phyloP scores from a whole-genome alignment of 2,797 vertebrate genomes.

The Poecilia gillii region DNA sequence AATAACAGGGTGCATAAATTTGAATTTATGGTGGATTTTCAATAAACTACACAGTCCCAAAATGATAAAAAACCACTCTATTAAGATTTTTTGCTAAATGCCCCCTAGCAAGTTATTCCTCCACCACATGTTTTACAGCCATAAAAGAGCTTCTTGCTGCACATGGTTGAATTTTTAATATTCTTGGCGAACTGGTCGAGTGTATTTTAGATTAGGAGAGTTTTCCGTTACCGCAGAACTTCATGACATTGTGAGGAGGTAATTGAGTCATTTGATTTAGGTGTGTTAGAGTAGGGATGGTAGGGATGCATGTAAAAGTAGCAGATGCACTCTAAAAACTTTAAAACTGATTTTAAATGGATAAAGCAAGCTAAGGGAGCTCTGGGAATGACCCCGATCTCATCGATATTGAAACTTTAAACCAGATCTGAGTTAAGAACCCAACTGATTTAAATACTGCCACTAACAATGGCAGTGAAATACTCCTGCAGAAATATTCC shows the following conservation, averaged over 20 bases:
- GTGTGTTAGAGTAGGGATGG: neutral
- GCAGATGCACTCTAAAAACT: neutral
- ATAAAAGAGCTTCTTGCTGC: neutral
- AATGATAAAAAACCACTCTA: neutral
- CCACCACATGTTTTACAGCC: neutral
- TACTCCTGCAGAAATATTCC: neutral
- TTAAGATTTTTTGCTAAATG: neutral
- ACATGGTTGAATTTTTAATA: neutral
- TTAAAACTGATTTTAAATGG: neutral
- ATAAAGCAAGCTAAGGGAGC: neutral
- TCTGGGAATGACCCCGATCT: neutral
- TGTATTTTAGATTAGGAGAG: neutral
- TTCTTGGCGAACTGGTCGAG: neutral
- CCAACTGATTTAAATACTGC: neutral
- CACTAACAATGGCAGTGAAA: neutral
- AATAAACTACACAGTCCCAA: neutral
- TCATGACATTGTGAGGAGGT: neutral
- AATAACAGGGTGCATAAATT: neutral
- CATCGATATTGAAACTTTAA: neutral
- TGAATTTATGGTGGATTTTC: neutral
- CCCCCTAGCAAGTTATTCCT: neutral
- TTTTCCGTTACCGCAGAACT: neutral
- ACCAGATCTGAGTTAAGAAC: neutral
- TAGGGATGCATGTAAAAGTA: neutral
- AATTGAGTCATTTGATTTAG: neutral